A percentile compares a stretch with the other conserved stretches of the same genome.
phyloP scores from a whole-genome alignment of 2,113 vertebrate species.

The Tricholaema leucomelas region DNA sequence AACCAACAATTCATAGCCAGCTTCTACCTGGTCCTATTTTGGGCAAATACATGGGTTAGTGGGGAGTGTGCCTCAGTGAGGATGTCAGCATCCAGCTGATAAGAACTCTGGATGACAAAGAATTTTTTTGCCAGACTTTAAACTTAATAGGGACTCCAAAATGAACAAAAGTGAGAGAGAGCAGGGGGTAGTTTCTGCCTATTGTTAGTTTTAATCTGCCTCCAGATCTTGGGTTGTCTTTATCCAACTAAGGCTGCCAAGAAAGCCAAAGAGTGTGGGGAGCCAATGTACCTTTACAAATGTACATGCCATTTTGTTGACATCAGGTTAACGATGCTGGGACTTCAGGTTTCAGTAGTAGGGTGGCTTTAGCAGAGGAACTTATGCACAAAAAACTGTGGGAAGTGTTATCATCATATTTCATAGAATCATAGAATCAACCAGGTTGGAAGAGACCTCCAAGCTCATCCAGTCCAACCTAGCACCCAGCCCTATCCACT shows the following conservation, averaged over 20 bases:
- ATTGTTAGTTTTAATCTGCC: background rate
- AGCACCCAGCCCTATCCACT: too few species aligned
- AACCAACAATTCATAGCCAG: background rate
- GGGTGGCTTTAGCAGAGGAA: background rate
- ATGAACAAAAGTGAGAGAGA: background rate
- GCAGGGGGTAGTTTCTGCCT: background rate
- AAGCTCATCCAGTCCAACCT: too few species aligned
- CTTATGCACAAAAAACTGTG: fast-evolving
- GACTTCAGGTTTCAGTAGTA: background rate
- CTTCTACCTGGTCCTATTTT: background rate
- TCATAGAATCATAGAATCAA: too few species aligned
- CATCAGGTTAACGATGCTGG: background rate
- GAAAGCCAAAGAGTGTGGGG: background rate
- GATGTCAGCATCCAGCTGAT: background rate
- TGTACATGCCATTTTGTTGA: background rate
- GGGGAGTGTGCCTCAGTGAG: background rate
- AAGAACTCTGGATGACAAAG: background rate
- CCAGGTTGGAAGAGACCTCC: too few species aligned
- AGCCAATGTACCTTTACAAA: too few species aligned
- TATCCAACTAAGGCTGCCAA: background rate
- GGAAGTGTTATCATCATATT: background rate
- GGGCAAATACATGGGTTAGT: background rate
- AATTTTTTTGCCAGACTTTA: background rate
- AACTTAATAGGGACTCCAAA: background rate
- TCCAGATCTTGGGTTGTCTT: background rate